These are phyloP conservation scores for Rhabdomys dilectus DNA, from an alignment of 2,113 vertebrate genomes.

Conservation along the genomic window DNA sequence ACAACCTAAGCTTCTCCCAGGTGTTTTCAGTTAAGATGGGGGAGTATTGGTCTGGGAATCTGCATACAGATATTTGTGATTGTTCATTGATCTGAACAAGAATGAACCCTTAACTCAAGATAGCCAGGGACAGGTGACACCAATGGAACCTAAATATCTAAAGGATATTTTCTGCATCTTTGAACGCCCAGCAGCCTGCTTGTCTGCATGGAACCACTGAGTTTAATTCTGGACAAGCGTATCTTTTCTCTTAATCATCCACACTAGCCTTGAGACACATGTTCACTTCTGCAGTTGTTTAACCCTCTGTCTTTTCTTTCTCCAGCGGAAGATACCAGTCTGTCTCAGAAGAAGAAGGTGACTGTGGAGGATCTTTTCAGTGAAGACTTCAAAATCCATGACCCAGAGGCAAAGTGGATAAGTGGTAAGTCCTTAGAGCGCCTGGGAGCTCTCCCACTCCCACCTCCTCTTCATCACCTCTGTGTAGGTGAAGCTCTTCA, in stretches of 20 bases:
- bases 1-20: background rate
- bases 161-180: rapidly evolving
- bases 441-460: rapidly evolving
- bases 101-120: background rate
- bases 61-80: background rate
- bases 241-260: background rate
- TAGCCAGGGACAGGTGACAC: background rate
- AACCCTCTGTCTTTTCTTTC: slow-evolving; percentile 61
- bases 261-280: background rate
- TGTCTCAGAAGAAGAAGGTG: slow-evolving; percentile 95
- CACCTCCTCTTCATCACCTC: rapidly evolving
- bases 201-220: rapidly evolving
- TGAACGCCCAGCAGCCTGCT: background rate
- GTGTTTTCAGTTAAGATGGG: background rate
- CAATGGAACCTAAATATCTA: rapidly evolving
- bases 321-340: slow-evolving; percentile 94
- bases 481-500: no score
- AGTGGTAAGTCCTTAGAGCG: slow-evolving; percentile 89
- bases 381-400: slow-evolving; percentile 94
- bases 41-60: background rate
- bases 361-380: slow-evolving; percentile 94
- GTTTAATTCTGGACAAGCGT: background rate
- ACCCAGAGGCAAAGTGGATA: slow-evolving; percentile 96
- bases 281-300: background rate
- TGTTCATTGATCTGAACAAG: background rate